A percentile compares a stretch with the other conserved stretches of the same genome.
These are phyloP conservation scores for Haemorhous mexicanus DNA, from an alignment of 2,113 vertebrate species.

Conservation along the genomic window DNA sequence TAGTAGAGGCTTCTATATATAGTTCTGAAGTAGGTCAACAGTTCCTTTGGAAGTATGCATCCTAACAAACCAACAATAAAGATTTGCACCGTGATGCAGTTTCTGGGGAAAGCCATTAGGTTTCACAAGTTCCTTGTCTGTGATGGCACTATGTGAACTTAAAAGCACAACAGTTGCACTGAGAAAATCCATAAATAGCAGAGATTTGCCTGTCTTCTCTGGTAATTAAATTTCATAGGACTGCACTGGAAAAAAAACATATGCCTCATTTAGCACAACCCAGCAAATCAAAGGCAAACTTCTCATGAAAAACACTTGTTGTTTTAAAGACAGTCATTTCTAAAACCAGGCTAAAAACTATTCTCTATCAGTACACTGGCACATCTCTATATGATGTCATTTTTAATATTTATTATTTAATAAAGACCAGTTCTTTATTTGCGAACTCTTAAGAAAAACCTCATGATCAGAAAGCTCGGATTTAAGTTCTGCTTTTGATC, in stretches of 20 bases:
- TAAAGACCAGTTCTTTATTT: not conserved
- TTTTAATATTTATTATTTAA: not conserved
- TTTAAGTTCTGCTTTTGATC: not conserved
- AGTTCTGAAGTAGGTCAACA: slow-evolving; percentile 40
- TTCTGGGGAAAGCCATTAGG: not conserved
- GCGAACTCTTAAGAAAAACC: not conserved
- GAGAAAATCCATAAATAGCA: slow-evolving; percentile 24
- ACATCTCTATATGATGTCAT: not conserved
- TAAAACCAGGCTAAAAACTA: not conserved
- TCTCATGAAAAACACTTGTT: not conserved
- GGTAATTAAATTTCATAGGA: not conserved
- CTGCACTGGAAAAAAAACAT: not conserved
- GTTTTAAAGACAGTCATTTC: not conserved
- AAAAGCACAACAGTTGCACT: not conserved
- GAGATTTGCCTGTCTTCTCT: slow-evolving; percentile 3
- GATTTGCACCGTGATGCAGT: not conserved
- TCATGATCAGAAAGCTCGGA: not conserved
- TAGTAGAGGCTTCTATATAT: not conserved
- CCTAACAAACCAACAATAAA: not conserved
- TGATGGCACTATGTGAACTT: not conserved
- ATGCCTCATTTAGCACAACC: not conserved
- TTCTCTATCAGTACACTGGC: not conserved
- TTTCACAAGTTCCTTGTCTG: slow-evolving; percentile 3
- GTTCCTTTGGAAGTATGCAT: not conserved
- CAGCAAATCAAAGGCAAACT: slow-evolving; percentile 5